phyloP scores from a whole-genome alignment of 2,113 vertebrate genomes.

The Dinomys branickii region DNA sequence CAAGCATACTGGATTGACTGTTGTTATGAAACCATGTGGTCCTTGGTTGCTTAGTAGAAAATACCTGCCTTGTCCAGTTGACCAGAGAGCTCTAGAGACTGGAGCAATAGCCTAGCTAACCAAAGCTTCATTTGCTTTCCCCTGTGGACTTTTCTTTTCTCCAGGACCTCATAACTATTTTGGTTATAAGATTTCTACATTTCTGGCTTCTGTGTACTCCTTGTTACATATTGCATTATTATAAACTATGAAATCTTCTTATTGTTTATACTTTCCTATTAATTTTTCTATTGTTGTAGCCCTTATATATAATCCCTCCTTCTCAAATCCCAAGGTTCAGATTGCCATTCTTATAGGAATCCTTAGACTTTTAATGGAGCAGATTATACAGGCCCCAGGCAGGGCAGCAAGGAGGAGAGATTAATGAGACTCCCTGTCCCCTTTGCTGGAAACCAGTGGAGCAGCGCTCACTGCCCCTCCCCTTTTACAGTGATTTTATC shows the following conservation, averaged over 20 bases:
- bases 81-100: not conserved
- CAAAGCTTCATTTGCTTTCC: not conserved
- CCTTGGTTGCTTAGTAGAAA: not conserved
- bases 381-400: constrained; percentile 10
- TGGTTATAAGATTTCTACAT: not conserved
- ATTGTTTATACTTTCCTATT: not conserved
- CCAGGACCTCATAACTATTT: not conserved
- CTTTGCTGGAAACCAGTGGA: not conserved
- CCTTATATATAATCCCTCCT: not conserved
- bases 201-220: not conserved
- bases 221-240: not conserved
- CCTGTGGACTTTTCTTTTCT: not conserved
- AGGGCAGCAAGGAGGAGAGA: not conserved
- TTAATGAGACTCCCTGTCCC: constrained; percentile 18
- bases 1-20: fast-evolving
- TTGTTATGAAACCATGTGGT: not conserved
- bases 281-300: not conserved
- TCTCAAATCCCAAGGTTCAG: not conserved
- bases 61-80: not conserved
- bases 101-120: not conserved
- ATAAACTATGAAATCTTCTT: not conserved
- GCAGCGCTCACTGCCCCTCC: not conserved
- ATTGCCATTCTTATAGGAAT: constrained; percentile 31
- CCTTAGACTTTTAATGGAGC: not conserved
- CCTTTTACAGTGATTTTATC: not conserved